Conservation (phyloP, 2,888 invertebrate genomes). For the Sesia bembeciformis region DNA sequence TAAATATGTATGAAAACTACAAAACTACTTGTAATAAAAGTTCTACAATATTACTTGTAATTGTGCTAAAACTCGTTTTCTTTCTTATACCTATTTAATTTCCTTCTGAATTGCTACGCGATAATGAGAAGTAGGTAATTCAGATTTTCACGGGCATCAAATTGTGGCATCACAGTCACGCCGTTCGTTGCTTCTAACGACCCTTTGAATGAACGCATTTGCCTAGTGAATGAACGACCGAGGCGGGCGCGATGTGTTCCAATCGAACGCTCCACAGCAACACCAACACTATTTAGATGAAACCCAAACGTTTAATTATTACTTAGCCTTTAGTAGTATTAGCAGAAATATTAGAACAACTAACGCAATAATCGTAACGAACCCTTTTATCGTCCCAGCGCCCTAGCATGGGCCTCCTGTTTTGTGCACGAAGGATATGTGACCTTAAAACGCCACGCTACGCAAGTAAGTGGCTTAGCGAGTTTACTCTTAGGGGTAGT, state of each 20-base stretch:
- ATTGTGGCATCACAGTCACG: slow-evolving; percentile 22
- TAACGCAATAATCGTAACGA: no score
- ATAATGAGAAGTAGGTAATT: slow-evolving; percentile 19
- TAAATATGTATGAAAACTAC: no score
- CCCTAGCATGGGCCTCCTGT: no score
- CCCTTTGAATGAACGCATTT: slow-evolving; percentile 19
- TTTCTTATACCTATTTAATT: not conserved
- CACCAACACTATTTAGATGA: not conserved
- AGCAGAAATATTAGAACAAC: no score
- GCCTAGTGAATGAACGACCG: slow-evolving; percentile 3
- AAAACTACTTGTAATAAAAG: no score
- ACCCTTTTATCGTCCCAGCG: no score
- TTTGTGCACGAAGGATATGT: no score
- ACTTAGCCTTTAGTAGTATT: not conserved
- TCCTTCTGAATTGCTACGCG: slow-evolving; percentile 10
- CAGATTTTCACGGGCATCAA: slow-evolving; percentile 27
- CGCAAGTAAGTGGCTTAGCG: no score
- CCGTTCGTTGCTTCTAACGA: slow-evolving; percentile 24
- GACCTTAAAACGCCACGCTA: no score
- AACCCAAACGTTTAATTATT: not conserved
- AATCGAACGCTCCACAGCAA: not conserved
- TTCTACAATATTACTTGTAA: no score
- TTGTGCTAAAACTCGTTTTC: not conserved
- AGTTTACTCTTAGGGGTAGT: no score
- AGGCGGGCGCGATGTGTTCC: not conserved